Evolutionary conservation across 2,888 invertebrate species (phyloP).

Genomic region (Tanypteryx hageni): DNA sequence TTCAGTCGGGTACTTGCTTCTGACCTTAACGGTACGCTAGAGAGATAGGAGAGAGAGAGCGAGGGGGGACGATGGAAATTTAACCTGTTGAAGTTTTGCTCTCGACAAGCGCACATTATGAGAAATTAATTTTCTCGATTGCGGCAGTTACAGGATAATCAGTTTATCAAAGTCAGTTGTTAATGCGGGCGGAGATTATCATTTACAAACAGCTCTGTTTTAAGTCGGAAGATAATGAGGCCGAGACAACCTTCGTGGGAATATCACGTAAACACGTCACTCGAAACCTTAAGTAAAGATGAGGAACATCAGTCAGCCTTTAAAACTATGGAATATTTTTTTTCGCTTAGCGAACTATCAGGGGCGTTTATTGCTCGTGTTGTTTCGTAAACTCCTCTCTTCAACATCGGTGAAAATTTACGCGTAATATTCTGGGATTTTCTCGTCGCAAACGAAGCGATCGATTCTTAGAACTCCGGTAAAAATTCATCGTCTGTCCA

Average conservation of each 20-base stretch:
- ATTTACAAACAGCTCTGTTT: background rate
- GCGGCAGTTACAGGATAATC: slow-evolving; percentile 33
- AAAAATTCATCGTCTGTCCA: background rate
- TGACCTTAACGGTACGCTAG: background rate
- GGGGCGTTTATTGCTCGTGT: background rate
- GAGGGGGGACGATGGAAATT: background rate
- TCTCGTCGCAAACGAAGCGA: background rate
- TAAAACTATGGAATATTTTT: background rate
- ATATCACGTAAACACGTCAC: background rate
- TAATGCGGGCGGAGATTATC: slow-evolving; percentile 36
- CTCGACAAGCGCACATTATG: slow-evolving; percentile 22
- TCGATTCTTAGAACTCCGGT: background rate
- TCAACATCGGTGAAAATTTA: background rate
- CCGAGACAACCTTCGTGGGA: background rate
- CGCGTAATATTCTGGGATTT: background rate
- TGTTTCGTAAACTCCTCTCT: background rate
- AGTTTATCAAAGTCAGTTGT: background rate
- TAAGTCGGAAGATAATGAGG: background rate
- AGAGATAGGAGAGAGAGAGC: background rate
- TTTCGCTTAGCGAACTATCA: background rate
- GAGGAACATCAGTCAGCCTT: background rate
- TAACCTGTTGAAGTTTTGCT: background rate
- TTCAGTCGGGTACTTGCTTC: background rate
- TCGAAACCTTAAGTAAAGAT: background rate
- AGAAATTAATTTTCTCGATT: background rate